A percentile compares a stretch with the other conserved stretches of the same genome.
phyloP scores from a whole-genome alignment of 1,140 invertebrate genomes.

The Ostrea denselamellosa region DNA sequence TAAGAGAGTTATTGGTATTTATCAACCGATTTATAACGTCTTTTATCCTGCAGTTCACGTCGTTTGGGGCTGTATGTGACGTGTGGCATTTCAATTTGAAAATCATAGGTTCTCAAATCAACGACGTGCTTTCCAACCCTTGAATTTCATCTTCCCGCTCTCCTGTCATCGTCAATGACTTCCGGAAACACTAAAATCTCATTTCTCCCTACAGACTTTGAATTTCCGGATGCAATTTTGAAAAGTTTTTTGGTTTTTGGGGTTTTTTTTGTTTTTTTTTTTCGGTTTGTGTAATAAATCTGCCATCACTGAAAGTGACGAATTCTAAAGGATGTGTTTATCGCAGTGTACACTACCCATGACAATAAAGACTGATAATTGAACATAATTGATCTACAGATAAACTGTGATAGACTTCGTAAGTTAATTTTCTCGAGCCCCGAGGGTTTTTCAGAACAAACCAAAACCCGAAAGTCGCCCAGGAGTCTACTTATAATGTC shows the following conservation, averaged over 20 bases:
- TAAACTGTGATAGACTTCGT: slow-evolving; percentile 17
- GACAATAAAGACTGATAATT: slow-evolving; percentile 28
- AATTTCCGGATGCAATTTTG: neutral
- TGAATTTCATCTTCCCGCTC: neutral
- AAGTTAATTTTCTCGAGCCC: slow-evolving; percentile 26
- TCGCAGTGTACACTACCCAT: neutral
- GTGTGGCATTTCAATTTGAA: no score
- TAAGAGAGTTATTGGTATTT: no score
- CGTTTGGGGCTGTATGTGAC: no score
- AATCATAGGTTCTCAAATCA: no score
- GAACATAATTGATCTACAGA: slow-evolving; percentile 6
- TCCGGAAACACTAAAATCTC: slow-evolving; percentile 45
- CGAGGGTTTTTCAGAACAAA: neutral
- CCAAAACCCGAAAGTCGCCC: slow-evolving; percentile 26
- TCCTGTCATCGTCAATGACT: neutral
- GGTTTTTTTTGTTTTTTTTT: no score
- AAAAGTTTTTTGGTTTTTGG: no score
- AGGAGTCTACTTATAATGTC: neutral
- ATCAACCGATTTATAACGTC: no score
- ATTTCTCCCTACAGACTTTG: neutral
- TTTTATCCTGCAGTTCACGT: no score
- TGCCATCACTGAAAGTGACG: neutral
- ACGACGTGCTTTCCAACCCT: no score
- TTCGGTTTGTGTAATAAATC: neutral
- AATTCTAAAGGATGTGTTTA: neutral